Conservation (phyloP, 2,888 invertebrate species). For the Callimorpha dominula region DNA sequence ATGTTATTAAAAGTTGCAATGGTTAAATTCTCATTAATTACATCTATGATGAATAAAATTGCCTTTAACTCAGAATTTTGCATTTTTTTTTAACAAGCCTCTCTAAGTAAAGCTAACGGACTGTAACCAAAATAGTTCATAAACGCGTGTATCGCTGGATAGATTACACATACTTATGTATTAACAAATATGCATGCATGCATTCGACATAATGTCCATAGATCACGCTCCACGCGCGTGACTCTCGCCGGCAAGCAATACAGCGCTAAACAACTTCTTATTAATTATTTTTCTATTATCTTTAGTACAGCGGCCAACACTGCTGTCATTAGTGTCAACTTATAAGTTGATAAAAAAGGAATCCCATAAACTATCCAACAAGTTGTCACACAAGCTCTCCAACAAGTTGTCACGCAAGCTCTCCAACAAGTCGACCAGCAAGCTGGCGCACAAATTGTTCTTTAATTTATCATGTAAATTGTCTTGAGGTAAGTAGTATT, state of each 20-base stretch:
- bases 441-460: background rate
- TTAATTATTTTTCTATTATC: background rate
- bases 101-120: background rate
- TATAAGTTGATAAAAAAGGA: background rate
- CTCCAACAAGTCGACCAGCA: background rate
- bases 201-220: background rate
- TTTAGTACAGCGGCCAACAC: background rate
- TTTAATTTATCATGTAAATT: background rate
- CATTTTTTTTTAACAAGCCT: background rate
- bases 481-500: background rate
- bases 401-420: background rate
- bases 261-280: background rate
- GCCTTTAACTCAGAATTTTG: background rate
- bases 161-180: background rate
- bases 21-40: background rate
- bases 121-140: background rate
- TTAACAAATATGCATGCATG: conserved; percentile 5
- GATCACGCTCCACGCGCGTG: conserved; percentile 14
- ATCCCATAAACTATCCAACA: background rate
- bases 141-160: background rate
- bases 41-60: background rate
- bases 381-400: background rate
- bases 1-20: background rate
- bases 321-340: conserved; percentile 1
- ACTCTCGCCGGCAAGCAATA: background rate